phyloP scores from a whole-genome alignment of 2,797 vertebrate species.

The Leptodactylus fallax region DNA sequence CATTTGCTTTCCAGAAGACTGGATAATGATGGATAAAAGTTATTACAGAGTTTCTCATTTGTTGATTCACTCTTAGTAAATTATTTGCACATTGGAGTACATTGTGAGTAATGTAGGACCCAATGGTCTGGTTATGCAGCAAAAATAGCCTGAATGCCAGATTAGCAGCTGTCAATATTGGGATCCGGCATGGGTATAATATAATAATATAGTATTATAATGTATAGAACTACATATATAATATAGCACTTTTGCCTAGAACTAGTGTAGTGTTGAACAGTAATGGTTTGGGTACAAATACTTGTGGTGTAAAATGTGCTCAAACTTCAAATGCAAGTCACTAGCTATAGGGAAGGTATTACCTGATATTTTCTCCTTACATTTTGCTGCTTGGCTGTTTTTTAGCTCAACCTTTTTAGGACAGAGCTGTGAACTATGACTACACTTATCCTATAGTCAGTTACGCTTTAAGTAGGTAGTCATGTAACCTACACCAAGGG shows the following conservation, averaged over 20 bases:
- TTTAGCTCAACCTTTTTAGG: not conserved
- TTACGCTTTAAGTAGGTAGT: no score
- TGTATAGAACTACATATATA: no score
- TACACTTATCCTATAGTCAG: not conserved
- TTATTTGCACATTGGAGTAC: not conserved
- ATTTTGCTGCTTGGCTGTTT: no score
- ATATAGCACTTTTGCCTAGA: no score
- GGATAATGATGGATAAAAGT: not conserved
- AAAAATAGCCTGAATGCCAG: not conserved
- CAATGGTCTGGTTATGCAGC: not conserved
- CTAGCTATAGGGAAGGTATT: no score
- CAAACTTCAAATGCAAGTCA: no score
- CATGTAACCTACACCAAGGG: no score
- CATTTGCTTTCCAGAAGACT: constrained; percentile 6
- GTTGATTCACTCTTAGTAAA: not conserved
- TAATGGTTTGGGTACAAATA: no score
- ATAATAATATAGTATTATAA: no score
- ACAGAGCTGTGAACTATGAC: not conserved
- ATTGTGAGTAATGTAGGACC: not conserved
- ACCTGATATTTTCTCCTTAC: no score
- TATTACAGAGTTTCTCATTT: not conserved
- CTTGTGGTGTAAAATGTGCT: no score
- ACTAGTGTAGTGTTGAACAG: no score
- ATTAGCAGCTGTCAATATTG: not conserved
- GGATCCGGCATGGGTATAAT: not conserved